Percentiles rank a stretch among this genome's conserved stretches.
Conservation (phyloP, 2,888 invertebrate genomes). For the Agriopis marginaria region DNA sequence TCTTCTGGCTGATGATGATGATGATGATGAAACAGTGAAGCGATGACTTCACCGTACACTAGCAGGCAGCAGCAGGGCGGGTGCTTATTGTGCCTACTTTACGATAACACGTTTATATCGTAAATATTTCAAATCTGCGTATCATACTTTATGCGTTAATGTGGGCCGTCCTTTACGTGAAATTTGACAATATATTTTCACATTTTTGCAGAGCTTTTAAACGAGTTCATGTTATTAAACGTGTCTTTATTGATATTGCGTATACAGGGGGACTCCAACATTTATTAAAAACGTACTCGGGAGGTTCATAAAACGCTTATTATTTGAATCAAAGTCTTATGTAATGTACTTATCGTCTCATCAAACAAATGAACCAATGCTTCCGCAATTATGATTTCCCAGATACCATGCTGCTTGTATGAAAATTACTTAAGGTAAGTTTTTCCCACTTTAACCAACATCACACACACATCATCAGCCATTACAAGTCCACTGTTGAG, state of each 20-base stretch:
- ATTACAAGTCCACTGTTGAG: too few relatives aligned
- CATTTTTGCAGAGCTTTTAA: not conserved
- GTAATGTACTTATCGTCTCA: too few relatives aligned
- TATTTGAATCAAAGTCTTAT: not conserved
- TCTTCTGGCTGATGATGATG: too few relatives aligned
- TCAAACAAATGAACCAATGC: too few relatives aligned
- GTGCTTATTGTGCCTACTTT: not conserved
- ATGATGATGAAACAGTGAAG: not conserved
- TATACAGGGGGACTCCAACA: not conserved
- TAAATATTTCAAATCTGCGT: not conserved
- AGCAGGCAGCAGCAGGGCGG: too few relatives aligned
- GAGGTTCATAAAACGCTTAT: not conserved
- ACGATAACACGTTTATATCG: constrained; percentile 2
- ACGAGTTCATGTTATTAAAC: not conserved
- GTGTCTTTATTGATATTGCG: not conserved
- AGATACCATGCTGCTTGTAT: too few relatives aligned
- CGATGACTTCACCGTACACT: too few relatives aligned
- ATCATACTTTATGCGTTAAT: not conserved
- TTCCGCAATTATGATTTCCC: too few relatives aligned
- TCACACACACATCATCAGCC: too few relatives aligned
- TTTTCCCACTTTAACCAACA: too few relatives aligned
- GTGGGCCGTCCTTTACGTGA: not conserved
- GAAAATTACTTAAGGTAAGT: too few relatives aligned
- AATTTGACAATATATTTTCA: not conserved
- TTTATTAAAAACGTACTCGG: not conserved